These are phyloP conservation scores for Nasonovia ribisnigri DNA, from an alignment of 2,888 invertebrate genomes.

Conservation along the genomic window DNA sequence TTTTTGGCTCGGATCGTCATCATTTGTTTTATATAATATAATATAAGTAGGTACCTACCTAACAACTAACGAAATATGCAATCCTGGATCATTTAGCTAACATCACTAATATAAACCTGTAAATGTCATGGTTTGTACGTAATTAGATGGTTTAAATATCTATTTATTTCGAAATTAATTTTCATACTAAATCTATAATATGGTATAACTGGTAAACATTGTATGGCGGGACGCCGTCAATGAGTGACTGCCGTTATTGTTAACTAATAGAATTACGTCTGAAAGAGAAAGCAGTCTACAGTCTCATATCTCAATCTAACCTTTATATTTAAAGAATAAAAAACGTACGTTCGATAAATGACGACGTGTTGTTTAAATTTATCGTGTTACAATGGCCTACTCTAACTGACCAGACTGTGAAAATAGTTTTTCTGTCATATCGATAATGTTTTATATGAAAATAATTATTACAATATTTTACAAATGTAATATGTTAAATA, in stretches of 20 bases:
- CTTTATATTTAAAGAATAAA: background rate
- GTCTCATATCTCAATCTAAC: background rate
- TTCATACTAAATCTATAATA: background rate
- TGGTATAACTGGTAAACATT: background rate
- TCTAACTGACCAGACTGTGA: background rate
- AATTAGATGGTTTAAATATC: background rate
- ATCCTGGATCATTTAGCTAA: background rate
- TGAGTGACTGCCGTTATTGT: background rate
- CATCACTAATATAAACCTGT: background rate
- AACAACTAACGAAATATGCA: background rate
- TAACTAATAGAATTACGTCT: conserved; percentile 10
- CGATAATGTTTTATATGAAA: background rate
- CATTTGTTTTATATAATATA: background rate
- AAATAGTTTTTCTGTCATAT: background rate
- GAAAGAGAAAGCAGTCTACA: background rate
- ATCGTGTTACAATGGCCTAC: background rate
- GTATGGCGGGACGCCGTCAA: background rate
- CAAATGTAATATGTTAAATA: background rate
- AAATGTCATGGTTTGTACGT: background rate
- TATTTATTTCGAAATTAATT: background rate
- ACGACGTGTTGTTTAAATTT: background rate
- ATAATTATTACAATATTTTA: background rate
- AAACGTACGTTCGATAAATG: background rate
- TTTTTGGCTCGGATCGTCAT: background rate
- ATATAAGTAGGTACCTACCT: background rate